A percentile compares a stretch with the other conserved stretches of the same genome.
Conservation (phyloP, 2,113 vertebrate species). For the Fulica atra region DNA sequence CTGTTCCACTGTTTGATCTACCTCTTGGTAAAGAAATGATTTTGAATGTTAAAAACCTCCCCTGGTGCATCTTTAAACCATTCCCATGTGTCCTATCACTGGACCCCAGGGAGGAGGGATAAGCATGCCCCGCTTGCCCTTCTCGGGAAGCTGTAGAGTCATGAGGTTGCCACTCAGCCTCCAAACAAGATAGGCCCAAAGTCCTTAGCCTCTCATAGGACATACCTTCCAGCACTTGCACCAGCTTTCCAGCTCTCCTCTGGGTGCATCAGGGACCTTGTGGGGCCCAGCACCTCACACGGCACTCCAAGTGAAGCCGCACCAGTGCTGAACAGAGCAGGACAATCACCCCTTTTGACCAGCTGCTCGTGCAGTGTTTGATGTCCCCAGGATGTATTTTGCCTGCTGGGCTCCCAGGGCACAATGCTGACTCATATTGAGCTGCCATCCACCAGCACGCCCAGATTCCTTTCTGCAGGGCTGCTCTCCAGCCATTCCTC, state of each 20-base stretch:
- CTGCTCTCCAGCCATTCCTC: background rate
- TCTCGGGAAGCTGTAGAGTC: background rate
- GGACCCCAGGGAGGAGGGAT: background rate
- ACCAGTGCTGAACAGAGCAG: background rate
- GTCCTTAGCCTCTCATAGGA: no score
- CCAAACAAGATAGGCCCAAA: background rate
- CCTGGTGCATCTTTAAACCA: background rate
- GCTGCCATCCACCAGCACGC: background rate
- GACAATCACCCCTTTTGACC: background rate
- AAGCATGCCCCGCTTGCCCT: background rate
- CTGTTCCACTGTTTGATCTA: background rate
- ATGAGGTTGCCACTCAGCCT: no score
- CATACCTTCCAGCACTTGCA: background rate
- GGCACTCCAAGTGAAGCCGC: background rate
- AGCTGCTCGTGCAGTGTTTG: background rate
- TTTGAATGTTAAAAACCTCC: background rate
- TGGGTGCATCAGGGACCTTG: background rate
- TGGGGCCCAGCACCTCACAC: background rate
- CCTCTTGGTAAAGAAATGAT: background rate
- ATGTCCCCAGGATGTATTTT: background rate
- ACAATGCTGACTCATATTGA: background rate
- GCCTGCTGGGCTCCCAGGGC: background rate
- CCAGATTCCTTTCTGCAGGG: background rate
- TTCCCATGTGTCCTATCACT: accelerated
- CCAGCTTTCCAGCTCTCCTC: background rate